Base-by-base conservation (phyloP, 1,140 invertebrate species). In the Aphidius ervi region DNA sequence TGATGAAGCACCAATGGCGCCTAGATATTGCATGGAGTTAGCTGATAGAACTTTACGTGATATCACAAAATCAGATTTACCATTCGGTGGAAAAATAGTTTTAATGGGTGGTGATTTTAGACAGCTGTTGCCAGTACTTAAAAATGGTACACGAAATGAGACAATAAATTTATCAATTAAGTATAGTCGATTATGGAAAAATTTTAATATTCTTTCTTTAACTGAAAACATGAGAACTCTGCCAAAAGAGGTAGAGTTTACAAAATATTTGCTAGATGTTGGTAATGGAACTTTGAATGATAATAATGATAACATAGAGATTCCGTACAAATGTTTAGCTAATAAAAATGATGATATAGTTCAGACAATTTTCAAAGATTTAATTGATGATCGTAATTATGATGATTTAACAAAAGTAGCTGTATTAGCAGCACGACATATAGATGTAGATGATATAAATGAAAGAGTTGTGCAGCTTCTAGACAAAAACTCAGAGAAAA, bases 1-100 rank as follows among this genome's bases (percentile, higher is more conserved):
- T 64, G 71, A 73, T 56, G 73, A 74, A 60, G 70, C 67, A 3
- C 64, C 67, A 2, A 70, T 71, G 70, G 50, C 67, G 9, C 65
- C 61, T 10, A 39, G 48, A 48, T 65, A 61, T 56, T 65, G 63
- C 1, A 9, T 69, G 9, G 50, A 70, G 31, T 65, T 58, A 9
- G 40, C 68, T 9, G 65, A 71, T 58, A 42, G 58, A 43, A 59
- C 56, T 58, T 52, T 69, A 9, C 48, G 59, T 49, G 63, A 67
- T 47, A 43, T 69, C 42, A 58, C 58, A 57, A 46, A 57, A 46
- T 43, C 46, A 45, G n/a, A 58, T 62, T 6, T 62, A 9, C 65
- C 59, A 1, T 70, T 71, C 43, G 70, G 68, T 7, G 68, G 66
- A 20, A 67, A 69, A 65, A 56, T 63, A 23, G 16, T 71, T 2